These are phyloP conservation scores for Chionodraco myersi DNA, from an alignment of 2,113 vertebrate genomes.

Conservation along the genomic window DNA sequence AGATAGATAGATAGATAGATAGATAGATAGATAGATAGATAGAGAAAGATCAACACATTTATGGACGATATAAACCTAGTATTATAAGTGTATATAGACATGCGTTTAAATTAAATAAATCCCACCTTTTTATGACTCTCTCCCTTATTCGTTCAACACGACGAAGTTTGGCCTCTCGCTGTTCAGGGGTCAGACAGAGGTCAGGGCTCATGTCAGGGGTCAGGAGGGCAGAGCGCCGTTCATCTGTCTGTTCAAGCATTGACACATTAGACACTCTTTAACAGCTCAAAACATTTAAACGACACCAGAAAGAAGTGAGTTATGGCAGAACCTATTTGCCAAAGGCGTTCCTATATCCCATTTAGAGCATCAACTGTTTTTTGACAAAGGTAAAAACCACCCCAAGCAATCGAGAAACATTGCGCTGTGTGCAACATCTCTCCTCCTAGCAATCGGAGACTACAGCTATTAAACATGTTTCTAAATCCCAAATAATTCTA, in stretches of 20 bases:
- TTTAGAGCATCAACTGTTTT: too few species aligned
- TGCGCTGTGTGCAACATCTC: not conserved
- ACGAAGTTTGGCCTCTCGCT: slow-evolving; percentile 79
- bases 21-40: too few species aligned
- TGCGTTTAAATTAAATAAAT: not conserved
- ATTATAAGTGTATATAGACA: not conserved
- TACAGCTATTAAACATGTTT: not conserved
- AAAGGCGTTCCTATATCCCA: too few species aligned
- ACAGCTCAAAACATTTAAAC: not conserved
- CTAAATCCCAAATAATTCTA: not conserved
- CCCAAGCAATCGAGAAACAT: too few species aligned
- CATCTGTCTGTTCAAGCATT: slow-evolving; percentile 60
- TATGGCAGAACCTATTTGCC: too few species aligned
- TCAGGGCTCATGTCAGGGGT: slow-evolving; percentile 57
- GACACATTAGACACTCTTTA: slow-evolving; percentile 3
- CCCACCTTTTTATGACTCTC: slow-evolving; percentile 80
- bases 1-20: too few species aligned
- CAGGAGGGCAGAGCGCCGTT: slow-evolving; percentile 34
- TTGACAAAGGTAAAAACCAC: too few species aligned
- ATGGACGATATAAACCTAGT: not conserved
- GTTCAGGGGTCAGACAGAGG: slow-evolving; percentile 70
- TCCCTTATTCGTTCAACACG: slow-evolving; percentile 80
- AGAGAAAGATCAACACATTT: slow-evolving; percentile 33
- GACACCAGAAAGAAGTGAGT: too few species aligned
- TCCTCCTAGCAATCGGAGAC: not conserved